A percentile compares a stretch with the other conserved stretches of the same genome.
Conservation (phyloP, 2,888 invertebrate genomes). For the Sialis lutaria region DNA sequence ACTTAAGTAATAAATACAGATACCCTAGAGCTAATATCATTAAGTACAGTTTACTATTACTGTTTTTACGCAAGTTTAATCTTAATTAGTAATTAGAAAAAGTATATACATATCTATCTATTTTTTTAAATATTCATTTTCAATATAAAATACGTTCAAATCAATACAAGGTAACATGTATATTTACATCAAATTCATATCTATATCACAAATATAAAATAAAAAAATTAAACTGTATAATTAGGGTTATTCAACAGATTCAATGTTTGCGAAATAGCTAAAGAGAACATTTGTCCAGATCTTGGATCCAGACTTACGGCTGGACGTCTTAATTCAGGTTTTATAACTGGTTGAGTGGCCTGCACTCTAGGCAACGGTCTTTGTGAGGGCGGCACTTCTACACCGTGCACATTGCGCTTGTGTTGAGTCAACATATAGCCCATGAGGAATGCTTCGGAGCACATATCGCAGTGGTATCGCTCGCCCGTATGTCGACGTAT, state of each 20-base stretch:
- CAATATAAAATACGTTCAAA: too few species aligned
- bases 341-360: neutral
- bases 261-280: neutral
- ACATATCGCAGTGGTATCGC: slow-evolving; percentile 35
- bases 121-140: too few species aligned
- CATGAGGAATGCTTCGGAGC: slow-evolving; percentile 34
- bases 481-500: slow-evolving; percentile 38
- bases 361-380: neutral
- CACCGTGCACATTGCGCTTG: slow-evolving; percentile 28
- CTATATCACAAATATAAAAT: too few species aligned
- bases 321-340: neutral
- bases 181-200: too few species aligned
- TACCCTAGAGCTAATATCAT: too few species aligned
- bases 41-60: too few species aligned
- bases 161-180: too few species aligned
- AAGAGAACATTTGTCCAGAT: neutral
- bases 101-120: too few species aligned
- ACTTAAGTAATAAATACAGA: too few species aligned
- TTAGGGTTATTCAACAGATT: neutral
- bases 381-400: neutral
- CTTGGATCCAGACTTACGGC: neutral
- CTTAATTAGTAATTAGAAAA: too few species aligned
- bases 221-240: neutral
- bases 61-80: too few species aligned
- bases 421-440: slow-evolving; percentile 37